A percentile compares a stretch with the other conserved stretches of the same genome.
These are phyloP conservation scores for Hemibagrus guttatus DNA, from an alignment of 2,797 vertebrate species.

Conservation along the genomic window DNA sequence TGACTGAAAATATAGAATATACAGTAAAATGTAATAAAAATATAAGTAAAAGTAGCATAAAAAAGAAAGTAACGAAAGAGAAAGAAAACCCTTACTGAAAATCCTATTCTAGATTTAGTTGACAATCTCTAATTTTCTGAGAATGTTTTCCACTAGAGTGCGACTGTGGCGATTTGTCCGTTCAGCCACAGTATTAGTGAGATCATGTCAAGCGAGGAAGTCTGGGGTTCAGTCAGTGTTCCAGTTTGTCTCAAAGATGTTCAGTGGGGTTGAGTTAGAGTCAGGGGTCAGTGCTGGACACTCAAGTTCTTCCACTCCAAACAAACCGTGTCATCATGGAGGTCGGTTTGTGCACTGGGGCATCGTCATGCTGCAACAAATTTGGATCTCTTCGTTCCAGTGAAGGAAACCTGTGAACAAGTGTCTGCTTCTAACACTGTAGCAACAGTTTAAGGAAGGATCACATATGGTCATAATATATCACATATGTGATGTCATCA, in stretches of 20 bases:
- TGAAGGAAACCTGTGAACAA: background rate
- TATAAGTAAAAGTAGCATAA: too few relatives aligned
- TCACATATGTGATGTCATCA: conserved; percentile 1
- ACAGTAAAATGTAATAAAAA: too few relatives aligned
- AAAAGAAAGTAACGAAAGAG: too few relatives aligned
- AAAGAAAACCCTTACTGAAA: too few relatives aligned
- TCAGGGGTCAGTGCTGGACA: background rate
- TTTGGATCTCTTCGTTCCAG: background rate
- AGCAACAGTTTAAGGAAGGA: background rate
- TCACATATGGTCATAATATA: too few relatives aligned
- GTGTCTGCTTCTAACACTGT: background rate
- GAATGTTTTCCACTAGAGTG: background rate
- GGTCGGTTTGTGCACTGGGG: background rate
- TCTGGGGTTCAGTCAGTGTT: background rate
- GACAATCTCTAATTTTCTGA: background rate
- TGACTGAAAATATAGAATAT: too few relatives aligned
- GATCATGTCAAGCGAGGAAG: background rate
- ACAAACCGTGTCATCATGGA: background rate
- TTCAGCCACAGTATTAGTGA: background rate
- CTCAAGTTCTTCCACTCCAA: background rate
- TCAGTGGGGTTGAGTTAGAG: background rate
- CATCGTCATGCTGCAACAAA: background rate
- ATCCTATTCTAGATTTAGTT: background rate
- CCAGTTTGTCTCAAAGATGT: background rate
- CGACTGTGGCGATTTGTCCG: background rate